Evolutionary conservation across 2,888 invertebrate species (phyloP).

Genomic region (Himalopsyche anomala): DNA sequence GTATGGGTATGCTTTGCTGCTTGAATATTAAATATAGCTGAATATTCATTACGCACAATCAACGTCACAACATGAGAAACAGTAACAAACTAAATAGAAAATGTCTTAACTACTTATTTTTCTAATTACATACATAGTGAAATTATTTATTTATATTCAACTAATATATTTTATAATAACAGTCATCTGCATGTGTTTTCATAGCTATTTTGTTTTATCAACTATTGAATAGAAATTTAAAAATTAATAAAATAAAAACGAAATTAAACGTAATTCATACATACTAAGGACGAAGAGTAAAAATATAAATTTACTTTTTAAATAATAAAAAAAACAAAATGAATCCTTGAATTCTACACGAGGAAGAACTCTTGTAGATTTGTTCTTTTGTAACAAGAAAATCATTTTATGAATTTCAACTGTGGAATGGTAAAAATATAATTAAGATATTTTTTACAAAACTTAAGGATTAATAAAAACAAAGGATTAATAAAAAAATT

Average conservation of each 20-base stretch:
- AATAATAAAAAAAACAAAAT: slow-evolving; percentile 43
- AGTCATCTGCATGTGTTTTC: slow-evolving; percentile 62
- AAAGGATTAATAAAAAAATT: slow-evolving; percentile 53
- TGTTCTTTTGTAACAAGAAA: slow-evolving; percentile 37
- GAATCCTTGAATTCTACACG: slow-evolving; percentile 51
- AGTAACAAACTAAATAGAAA: slow-evolving; percentile 63
- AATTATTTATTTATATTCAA: slow-evolving; percentile 61
- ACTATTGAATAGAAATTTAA: slow-evolving; percentile 59
- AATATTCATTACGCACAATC: slow-evolving; percentile 60
- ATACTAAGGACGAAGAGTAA: slow-evolving; percentile 55
- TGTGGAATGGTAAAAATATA: slow-evolving; percentile 55
- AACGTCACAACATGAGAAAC: slow-evolving; percentile 66
- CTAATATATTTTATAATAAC: slow-evolving; percentile 62
- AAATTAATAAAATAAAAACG: slow-evolving; percentile 58
- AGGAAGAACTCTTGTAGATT: neutral
- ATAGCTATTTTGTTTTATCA: slow-evolving; percentile 33
- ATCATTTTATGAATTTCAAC: slow-evolving; percentile 44
- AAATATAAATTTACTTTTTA: slow-evolving; percentile 49
- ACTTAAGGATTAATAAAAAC: slow-evolving; percentile 52
- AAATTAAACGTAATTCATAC: slow-evolving; percentile 36
- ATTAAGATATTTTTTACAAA: slow-evolving; percentile 49
- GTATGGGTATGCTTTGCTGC: slow-evolving; percentile 68
- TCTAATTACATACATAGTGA: slow-evolving; percentile 58
- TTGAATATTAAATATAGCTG: slow-evolving; percentile 62
- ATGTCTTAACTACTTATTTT: slow-evolving; percentile 60